phyloP scores from a whole-genome alignment of 2,113 vertebrate genomes.

The Mustela nigripes region DNA sequence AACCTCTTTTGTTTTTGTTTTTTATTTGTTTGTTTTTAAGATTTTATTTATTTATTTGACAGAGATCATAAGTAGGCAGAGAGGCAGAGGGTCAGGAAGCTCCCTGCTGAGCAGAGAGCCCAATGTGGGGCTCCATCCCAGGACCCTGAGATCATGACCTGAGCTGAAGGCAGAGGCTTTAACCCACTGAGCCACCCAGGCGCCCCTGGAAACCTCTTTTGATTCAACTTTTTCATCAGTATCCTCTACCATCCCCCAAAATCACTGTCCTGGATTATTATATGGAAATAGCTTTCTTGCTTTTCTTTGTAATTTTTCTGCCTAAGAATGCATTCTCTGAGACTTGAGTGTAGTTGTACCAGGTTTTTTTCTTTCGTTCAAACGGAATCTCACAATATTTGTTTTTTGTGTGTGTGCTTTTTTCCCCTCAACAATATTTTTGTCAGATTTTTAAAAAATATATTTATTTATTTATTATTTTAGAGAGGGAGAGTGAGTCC shows the following conservation, averaged over 20 bases:
- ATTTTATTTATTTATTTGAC: too few relatives aligned
- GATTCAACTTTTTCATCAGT: not conserved
- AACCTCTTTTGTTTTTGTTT: too few relatives aligned
- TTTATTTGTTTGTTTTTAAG: too few relatives aligned
- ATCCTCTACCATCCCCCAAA: not conserved
- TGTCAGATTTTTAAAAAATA: not conserved
- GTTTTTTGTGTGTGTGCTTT: not conserved
- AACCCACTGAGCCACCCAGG: too few relatives aligned
- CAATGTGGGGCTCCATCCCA: too few relatives aligned
- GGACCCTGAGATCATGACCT: too few relatives aligned
- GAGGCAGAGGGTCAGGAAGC: too few relatives aligned
- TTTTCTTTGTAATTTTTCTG: not conserved
- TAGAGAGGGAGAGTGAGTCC: too few relatives aligned
- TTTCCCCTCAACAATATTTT: not conserved
- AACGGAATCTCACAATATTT: not conserved
- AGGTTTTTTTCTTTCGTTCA: not conserved
- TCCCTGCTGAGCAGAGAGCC: too few relatives aligned
- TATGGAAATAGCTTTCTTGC: not conserved
- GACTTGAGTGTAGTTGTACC: not conserved
- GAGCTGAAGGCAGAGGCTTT: too few relatives aligned
- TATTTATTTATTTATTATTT: too few relatives aligned
- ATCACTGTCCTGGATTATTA: not conserved
- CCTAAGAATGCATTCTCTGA: not conserved
- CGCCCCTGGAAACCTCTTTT: not conserved
- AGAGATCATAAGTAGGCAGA: too few relatives aligned